phyloP scores from a whole-genome alignment of 2,888 invertebrate species.

The Thymelicus lineola region DNA sequence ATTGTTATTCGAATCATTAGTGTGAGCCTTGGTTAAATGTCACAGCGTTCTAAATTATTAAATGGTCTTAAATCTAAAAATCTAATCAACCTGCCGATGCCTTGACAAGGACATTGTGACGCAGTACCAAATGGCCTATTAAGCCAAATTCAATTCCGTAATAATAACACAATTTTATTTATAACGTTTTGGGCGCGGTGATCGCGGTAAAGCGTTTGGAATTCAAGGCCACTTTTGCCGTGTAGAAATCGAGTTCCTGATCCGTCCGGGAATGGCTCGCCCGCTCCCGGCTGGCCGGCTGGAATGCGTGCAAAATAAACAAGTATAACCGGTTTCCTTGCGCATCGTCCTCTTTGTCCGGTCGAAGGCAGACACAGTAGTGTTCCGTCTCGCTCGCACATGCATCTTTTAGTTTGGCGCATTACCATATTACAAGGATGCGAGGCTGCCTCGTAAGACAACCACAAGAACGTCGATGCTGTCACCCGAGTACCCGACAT shows the following conservation, averaged over 20 bases:
- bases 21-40: constrained; percentile 20
- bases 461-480: constrained; percentile 46
- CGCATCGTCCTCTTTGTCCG: constrained; percentile 71
- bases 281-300: constrained; percentile 70
- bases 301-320: constrained; percentile 85
- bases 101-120: constrained; percentile 19
- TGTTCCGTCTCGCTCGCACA: constrained; percentile 58
- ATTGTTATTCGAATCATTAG: constrained; percentile 22
- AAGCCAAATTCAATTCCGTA: constrained; percentile 22
- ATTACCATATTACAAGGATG: constrained; percentile 43
- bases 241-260: constrained; percentile 70
- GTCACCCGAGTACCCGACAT: constrained; percentile 39
- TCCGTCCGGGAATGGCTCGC: constrained; percentile 70
- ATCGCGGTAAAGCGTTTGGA: constrained; percentile 53
- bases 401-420: constrained; percentile 43
- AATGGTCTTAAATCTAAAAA: constrained; percentile 14
- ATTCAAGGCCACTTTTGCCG: constrained; percentile 72
- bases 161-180: constrained; percentile 23
- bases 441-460: constrained; percentile 42
- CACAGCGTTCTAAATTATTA: constrained; percentile 4
- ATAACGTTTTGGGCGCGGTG: constrained; percentile 17
- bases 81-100: not conserved
- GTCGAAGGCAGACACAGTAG: constrained; percentile 58
- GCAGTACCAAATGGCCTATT: constrained; percentile 18
- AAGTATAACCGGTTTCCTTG: constrained; percentile 76